These are phyloP conservation scores for Gallinago jamesoni DNA, from an alignment of 2,113 vertebrate genomes.

Conservation along the genomic window DNA sequence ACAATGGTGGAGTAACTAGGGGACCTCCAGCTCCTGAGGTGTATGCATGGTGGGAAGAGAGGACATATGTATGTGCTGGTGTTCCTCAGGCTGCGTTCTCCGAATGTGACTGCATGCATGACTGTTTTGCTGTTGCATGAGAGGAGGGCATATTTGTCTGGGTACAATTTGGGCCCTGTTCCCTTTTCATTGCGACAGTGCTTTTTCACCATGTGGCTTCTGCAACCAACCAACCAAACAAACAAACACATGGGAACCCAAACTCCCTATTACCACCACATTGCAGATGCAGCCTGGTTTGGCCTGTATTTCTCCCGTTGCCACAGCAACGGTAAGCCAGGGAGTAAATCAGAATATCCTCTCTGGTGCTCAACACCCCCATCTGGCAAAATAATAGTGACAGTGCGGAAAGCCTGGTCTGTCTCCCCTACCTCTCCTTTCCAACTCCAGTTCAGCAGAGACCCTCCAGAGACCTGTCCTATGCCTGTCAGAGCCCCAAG, in stretches of 20 bases:
- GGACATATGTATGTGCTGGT: not conserved
- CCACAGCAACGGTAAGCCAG: slow-evolving; percentile 64
- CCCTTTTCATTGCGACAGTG: not conserved
- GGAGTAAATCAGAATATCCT: slow-evolving; percentile 62
- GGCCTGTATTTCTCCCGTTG: slow-evolving; percentile 73
- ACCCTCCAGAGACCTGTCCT: not conserved
- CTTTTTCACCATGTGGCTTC: slow-evolving; percentile 26
- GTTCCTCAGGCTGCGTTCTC: not conserved
- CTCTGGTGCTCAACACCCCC: not conserved
- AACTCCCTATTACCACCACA: slow-evolving; percentile 66
- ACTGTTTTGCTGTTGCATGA: not conserved
- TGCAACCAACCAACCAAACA: slow-evolving; percentile 69
- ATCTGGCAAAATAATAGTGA: slow-evolving; percentile 43
- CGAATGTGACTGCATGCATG: not conserved
- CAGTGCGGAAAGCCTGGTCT: not conserved
- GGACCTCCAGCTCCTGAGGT: not conserved
- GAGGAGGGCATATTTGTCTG: not conserved
- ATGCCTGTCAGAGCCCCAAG: not conserved
- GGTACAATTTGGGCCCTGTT: not conserved
- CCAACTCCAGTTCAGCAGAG: not conserved
- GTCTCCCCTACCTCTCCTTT: not conserved
- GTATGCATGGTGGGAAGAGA: not conserved
- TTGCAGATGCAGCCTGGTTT: slow-evolving; percentile 70
- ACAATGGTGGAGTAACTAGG: not conserved
- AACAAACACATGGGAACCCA: slow-evolving; percentile 57